Percentiles rank a stretch among this genome's conserved stretches.
These are phyloP conservation scores for Rhynchomys soricoides DNA, from an alignment of 2,113 vertebrate species.

Conservation along the genomic window DNA sequence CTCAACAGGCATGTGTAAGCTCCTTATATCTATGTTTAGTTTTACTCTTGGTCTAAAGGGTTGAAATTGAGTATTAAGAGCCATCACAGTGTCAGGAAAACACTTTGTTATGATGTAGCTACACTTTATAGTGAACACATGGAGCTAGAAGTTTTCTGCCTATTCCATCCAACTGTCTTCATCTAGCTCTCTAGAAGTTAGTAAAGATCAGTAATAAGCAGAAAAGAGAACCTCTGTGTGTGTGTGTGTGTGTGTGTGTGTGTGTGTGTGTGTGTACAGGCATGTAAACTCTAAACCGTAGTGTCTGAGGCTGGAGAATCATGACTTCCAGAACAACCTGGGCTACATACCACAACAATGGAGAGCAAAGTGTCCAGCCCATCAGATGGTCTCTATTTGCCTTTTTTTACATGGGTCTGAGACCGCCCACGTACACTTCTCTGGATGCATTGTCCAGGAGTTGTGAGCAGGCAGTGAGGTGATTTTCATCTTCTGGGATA, in stretches of 20 bases:
- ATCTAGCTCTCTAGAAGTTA: background rate
- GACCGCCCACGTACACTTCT: background rate
- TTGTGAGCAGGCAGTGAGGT: conserved; percentile 43
- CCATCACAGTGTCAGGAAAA: background rate
- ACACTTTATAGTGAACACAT: background rate
- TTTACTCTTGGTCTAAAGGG: background rate
- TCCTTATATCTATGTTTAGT: background rate
- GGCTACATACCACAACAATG: background rate
- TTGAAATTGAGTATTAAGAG: conserved; percentile 40
- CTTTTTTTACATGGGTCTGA: conserved; percentile 3
- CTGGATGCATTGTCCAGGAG: background rate
- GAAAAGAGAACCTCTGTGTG: background rate
- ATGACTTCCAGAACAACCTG: background rate
- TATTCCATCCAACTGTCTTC: background rate
- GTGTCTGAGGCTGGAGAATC: background rate
- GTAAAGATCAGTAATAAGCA: background rate
- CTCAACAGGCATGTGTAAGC: background rate
- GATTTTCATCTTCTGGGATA: conserved; percentile 72
- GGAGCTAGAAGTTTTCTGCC: background rate
- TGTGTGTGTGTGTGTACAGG: rapidly evolving
- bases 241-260: background rate
- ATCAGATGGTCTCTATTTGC: background rate
- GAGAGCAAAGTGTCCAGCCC: background rate
- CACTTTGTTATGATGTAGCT: background rate
- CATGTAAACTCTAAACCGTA: background rate